These are phyloP conservation scores for Microplitis manilae DNA, from an alignment of 2,888 invertebrate species.

Conservation along the genomic window DNA sequence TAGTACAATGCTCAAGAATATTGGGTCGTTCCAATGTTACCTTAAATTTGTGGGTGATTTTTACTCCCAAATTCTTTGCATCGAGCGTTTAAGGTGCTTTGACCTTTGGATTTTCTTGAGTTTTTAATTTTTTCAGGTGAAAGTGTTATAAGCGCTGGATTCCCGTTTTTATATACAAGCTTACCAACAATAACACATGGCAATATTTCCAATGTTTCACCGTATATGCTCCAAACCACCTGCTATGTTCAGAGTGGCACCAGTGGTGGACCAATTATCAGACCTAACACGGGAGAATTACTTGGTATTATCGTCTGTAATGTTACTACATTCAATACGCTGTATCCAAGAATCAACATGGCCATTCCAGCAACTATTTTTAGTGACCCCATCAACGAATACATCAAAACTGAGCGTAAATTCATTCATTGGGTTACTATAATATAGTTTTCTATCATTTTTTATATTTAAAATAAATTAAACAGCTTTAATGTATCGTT, in stretches of 20 bases:
- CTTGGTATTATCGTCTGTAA: constrained; percentile 77
- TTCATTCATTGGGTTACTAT: constrained; percentile 14
- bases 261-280: constrained; percentile 78
- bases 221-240: constrained; percentile 77
- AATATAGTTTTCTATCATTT: neutral
- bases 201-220: constrained; percentile 74
- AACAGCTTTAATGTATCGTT: constrained; percentile 45
- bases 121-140: constrained; percentile 71
- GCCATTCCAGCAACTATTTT: constrained; percentile 75
- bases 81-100: too few species aligned
- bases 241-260: constrained; percentile 78
- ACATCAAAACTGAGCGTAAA: constrained; percentile 73
- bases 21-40: too few species aligned
- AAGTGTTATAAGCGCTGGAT: constrained; percentile 75
- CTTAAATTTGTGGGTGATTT: too few species aligned
- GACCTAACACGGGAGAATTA: constrained; percentile 71
- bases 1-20: too few species aligned
- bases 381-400: constrained; percentile 69
- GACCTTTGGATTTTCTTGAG: neutral
- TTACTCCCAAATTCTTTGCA: too few species aligned
- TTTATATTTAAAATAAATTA: constrained; percentile 7
- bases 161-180: constrained; percentile 75
- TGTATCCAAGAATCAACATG: constrained; percentile 77
- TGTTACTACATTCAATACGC: constrained; percentile 72
- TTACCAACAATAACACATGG: constrained; percentile 75